Conservation (phyloP, 2,888 invertebrate species). For the Drosophila emarginata region DNA sequence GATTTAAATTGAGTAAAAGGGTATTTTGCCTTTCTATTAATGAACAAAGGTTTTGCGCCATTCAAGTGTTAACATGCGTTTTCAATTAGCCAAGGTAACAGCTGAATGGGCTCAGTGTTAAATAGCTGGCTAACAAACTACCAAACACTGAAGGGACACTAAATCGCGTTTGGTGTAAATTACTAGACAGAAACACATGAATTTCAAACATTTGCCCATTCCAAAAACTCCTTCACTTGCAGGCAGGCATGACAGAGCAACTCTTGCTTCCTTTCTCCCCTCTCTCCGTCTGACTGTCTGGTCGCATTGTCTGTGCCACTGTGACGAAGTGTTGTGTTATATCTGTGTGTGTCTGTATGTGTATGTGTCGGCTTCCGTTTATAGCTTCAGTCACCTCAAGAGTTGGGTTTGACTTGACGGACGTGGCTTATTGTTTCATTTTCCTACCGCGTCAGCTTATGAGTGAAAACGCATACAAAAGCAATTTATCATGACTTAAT, state of each 20-base stretch:
- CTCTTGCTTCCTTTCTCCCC: background rate
- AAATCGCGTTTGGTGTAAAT: conserved; percentile 50
- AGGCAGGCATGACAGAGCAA: conserved; percentile 42
- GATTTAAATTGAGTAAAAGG: conserved; percentile 29
- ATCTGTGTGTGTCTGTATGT: conserved; percentile 20
- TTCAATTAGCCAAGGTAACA: conserved; percentile 57
- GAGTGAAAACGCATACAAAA: conserved; percentile 72
- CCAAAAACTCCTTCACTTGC: conserved; percentile 56
- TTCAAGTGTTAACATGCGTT: conserved; percentile 64
- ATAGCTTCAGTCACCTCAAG: conserved; percentile 70
- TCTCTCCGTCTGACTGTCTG: conserved; percentile 53
- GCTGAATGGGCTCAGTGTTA: background rate
- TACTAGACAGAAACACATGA: conserved; percentile 69
- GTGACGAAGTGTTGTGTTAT: conserved; percentile 66
- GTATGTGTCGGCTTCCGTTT: conserved; percentile 57
- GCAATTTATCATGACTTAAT: conserved; percentile 77
- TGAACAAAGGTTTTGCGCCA: conserved; percentile 5
- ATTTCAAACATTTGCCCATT: conserved; percentile 66
- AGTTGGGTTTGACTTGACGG: conserved; percentile 67
- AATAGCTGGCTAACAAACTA: conserved; percentile 13
- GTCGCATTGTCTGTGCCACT: conserved; percentile 65
- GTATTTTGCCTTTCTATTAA: background rate
- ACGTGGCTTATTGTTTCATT: conserved; percentile 78
- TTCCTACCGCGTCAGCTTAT: conserved; percentile 62
- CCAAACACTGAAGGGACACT: conserved; percentile 15